Conservation (phyloP, 2,888 invertebrate genomes). For the Cristatella mucedo region DNA sequence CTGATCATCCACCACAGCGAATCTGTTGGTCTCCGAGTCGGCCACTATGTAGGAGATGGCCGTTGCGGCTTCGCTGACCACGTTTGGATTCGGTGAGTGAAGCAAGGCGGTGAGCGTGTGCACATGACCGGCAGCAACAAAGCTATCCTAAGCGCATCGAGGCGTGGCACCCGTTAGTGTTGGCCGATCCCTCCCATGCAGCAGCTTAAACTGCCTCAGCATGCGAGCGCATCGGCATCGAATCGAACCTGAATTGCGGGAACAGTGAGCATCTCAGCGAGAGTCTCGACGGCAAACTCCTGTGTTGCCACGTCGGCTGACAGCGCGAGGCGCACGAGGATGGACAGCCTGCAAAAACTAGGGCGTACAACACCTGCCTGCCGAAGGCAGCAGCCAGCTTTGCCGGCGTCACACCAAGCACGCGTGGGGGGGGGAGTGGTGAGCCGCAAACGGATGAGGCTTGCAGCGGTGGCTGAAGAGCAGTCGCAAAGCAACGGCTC, state of each 20-base stretch:
- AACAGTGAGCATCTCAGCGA: conserved; percentile 30
- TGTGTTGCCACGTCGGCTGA: conserved; percentile 26
- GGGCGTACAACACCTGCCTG: too few species aligned
- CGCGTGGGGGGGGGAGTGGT: too few species aligned
- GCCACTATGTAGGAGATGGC: conserved; percentile 27
- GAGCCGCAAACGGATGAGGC: too few species aligned
- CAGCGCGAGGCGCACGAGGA: conserved; percentile 23
- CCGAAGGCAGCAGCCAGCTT: too few species aligned
- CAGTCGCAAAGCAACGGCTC: too few species aligned
- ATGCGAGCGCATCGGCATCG: too few species aligned
- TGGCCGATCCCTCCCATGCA: too few species aligned
- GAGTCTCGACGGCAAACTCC: conserved; percentile 30
- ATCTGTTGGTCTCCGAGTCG: conserved; percentile 27
- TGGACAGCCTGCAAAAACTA: conserved; percentile 26
- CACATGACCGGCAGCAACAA: conserved; percentile 28
- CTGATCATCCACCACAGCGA: conserved; percentile 24
- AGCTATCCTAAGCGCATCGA: conserved; percentile 23
- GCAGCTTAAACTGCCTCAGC: too few species aligned
- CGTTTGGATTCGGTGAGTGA: conserved; percentile 20
- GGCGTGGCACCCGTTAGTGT: background rate
- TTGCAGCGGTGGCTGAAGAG: too few species aligned
- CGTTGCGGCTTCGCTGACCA: conserved; percentile 26
- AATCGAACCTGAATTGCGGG: conserved; percentile 32
- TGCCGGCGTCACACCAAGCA: too few species aligned
- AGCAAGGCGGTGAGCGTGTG: conserved; percentile 25